These are phyloP conservation scores for Drosophila nigricruria DNA, from an alignment of 2,888 invertebrate genomes.

Conservation along the genomic window DNA sequence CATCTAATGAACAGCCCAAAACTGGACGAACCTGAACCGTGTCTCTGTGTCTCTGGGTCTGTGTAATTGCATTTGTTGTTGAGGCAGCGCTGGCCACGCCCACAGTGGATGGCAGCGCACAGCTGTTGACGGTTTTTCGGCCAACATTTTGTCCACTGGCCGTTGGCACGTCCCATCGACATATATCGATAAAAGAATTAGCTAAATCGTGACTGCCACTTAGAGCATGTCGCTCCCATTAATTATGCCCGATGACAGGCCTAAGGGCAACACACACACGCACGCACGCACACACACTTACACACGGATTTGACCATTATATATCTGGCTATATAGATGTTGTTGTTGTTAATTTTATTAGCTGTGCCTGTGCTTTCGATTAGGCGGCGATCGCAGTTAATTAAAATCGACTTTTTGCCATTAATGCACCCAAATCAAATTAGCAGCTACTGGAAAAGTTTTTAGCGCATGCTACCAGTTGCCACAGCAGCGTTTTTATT, in stretches of 20 bases:
- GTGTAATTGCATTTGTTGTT: slow-evolving; percentile 50
- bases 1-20: slow-evolving; percentile 30
- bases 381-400: slow-evolving; percentile 66
- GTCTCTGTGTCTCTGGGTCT: not conserved
- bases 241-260: slow-evolving; percentile 83
- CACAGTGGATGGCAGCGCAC: slow-evolving; percentile 20
- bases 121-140: slow-evolving; percentile 56
- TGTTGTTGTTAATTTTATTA: slow-evolving; percentile 75
- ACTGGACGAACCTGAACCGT: slow-evolving; percentile 4
- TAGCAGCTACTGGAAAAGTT: slow-evolving; percentile 57
- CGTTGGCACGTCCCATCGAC: slow-evolving; percentile 77
- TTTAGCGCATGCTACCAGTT: slow-evolving; percentile 49
- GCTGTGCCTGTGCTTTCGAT: slow-evolving; percentile 60
- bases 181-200: slow-evolving; percentile 82
- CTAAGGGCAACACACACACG: slow-evolving; percentile 22
- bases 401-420: slow-evolving; percentile 80
- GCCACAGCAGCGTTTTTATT: slow-evolving; percentile 34
- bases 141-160: slow-evolving; percentile 13
- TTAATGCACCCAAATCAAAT: slow-evolving; percentile 78
- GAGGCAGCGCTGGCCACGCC: slow-evolving; percentile 28
- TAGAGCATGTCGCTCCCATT: slow-evolving; percentile 83
- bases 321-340: slow-evolving; percentile 21
- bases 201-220: slow-evolving; percentile 81
- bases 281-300: not conserved
- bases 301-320: slow-evolving; percentile 1